phyloP scores from a whole-genome alignment of 2,888 invertebrate genomes.

The Endomychus coccineus region DNA sequence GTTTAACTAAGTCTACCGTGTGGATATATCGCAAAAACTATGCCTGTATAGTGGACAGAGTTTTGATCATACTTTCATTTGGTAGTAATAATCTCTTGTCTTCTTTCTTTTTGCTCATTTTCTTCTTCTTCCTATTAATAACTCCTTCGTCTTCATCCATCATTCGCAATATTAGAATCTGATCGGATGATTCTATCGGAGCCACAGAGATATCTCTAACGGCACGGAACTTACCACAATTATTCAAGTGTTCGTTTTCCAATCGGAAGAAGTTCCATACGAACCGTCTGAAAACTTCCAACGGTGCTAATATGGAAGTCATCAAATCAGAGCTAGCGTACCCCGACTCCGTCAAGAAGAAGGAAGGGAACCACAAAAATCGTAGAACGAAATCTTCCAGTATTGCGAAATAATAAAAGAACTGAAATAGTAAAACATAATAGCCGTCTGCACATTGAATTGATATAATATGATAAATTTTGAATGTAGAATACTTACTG shows the following conservation, averaged over 20 bases:
- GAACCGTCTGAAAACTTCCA: constrained; percentile 64
- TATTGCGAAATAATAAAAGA: constrained; percentile 78
- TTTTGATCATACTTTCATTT: constrained; percentile 38
- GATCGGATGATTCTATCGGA: constrained; percentile 68
- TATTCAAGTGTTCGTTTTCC: constrained; percentile 85
- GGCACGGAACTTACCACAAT: constrained; percentile 83
- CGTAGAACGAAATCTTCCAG: constrained; percentile 71
- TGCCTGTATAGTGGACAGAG: constrained; percentile 31
- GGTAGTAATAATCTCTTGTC: constrained; percentile 45
- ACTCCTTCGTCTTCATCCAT: constrained; percentile 71
- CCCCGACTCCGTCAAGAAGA: constrained; percentile 59
- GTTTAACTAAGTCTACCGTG: too few relatives aligned
- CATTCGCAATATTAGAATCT: constrained; percentile 61
- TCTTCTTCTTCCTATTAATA: constrained; percentile 43
- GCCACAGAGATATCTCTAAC: constrained; percentile 79
- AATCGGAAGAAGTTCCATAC: constrained; percentile 86
- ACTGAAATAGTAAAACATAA: constrained; percentile 43
- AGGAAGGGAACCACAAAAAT: constrained; percentile 69
- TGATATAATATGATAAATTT: too few relatives aligned
- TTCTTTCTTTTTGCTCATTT: constrained; percentile 36
- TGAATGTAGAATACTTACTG: constrained; percentile 45
- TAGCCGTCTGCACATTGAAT: too few relatives aligned
- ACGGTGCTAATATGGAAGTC: constrained; percentile 56
- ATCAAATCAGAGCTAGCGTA: constrained; percentile 59
- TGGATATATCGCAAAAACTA: too few relatives aligned